Conservation (phyloP, 2,888 invertebrate genomes). For the Lasioglossum villosulum region DNA sequence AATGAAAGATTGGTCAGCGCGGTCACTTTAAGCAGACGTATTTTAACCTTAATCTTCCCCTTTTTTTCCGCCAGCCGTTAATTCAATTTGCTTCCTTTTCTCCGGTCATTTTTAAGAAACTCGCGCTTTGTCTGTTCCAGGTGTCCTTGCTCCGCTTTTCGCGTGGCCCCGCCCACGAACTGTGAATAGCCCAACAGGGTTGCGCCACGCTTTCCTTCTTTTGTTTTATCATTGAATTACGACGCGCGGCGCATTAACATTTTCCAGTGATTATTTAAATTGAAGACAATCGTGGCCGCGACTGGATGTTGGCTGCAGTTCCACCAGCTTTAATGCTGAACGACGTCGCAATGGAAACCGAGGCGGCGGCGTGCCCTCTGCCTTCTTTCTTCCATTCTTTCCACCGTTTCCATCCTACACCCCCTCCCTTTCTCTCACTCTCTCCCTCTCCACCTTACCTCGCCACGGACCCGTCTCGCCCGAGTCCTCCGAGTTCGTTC, state of each 20-base stretch:
- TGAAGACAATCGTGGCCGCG: conserved; percentile 78
- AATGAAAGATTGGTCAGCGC: conserved; percentile 22
- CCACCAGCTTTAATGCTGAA: conserved; percentile 61
- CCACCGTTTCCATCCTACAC: neutral
- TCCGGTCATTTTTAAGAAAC: conserved; percentile 58
- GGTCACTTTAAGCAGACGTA: conserved; percentile 59
- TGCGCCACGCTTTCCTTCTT: conserved; percentile 67
- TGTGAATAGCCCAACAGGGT: conserved; percentile 42
- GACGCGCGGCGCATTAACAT: conserved; percentile 76
- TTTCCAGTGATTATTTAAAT: conserved; percentile 83
- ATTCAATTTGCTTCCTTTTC: conserved; percentile 77
- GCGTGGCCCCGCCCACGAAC: neutral
- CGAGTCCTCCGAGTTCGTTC: conserved; percentile 17
- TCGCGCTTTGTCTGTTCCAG: conserved; percentile 33
- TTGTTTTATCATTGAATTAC: conserved; percentile 81
- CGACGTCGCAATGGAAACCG: conserved; percentile 39
- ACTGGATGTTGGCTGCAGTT: conserved; percentile 58
- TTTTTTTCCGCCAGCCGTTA: conserved; percentile 70
- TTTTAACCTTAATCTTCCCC: conserved; percentile 70
- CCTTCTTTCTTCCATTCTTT: conserved; percentile 7
- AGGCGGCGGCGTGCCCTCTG: conserved; percentile 4
- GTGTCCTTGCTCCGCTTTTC: conserved; percentile 26
- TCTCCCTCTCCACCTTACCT: neutral
- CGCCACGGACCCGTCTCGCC: neutral
- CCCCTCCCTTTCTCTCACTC: neutral